These are phyloP conservation scores for Drosophila persimilis DNA, from an alignment of 1,140 invertebrate genomes.

Conservation along the genomic window DNA sequence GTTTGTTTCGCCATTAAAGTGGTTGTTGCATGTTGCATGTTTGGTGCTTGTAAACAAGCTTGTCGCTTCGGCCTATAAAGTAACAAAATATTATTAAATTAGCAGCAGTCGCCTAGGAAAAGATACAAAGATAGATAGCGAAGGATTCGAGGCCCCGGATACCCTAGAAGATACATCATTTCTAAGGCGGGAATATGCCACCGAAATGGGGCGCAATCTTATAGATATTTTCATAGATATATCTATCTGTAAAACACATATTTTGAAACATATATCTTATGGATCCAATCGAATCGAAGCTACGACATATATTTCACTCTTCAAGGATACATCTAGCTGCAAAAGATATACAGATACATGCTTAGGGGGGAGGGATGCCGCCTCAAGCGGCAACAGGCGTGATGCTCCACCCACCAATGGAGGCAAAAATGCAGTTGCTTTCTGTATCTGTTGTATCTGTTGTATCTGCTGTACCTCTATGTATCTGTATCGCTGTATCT, in stretches of 20 bases:
- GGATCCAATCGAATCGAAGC: too few relatives aligned
- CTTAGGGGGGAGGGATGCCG: neutral
- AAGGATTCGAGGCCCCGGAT: too few relatives aligned
- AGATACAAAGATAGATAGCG: constrained; percentile 2
- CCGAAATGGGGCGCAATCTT: too few relatives aligned
- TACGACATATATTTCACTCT: too few relatives aligned
- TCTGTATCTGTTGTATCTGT: constrained; percentile 1
- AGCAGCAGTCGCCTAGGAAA: constrained; percentile 45
- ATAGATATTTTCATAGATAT: too few relatives aligned
- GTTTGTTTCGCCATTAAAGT: constrained; percentile 63
- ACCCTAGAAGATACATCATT: too few relatives aligned
- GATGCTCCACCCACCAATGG: constrained; percentile 42
- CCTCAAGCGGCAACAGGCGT: constrained; percentile 19
- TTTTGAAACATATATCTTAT: too few relatives aligned
- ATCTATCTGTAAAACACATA: too few relatives aligned
- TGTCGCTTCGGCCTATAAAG: constrained; percentile 75
- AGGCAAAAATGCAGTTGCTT: constrained; percentile 19
- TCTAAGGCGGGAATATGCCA: too few relatives aligned
- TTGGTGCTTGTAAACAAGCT: constrained; percentile 79
- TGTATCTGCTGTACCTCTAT: neutral
- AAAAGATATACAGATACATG: too few relatives aligned
- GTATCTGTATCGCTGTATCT: neutral
- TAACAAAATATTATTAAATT: constrained; percentile 78
- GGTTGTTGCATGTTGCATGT: constrained; percentile 57
- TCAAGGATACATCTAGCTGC: too few relatives aligned